Base-by-base conservation (phyloP, 2,113 vertebrate genomes). In the Onychostruthus taczanowskii region DNA sequence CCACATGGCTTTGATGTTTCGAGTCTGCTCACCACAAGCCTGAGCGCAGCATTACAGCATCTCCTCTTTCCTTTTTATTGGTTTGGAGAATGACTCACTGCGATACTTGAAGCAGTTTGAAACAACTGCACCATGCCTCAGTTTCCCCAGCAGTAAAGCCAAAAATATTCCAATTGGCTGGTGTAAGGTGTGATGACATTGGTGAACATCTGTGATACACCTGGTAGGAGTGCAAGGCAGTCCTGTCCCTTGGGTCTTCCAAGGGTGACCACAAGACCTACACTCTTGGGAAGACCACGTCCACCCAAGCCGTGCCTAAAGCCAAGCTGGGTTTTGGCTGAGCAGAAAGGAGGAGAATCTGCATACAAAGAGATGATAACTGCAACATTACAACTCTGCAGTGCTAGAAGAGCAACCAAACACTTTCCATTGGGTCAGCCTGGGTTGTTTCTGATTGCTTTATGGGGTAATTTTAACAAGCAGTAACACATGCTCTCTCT, bases 361-460 rank as follows among this genome's bases (percentile, higher is more conserved):
- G 1, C 35, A 9, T 0, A 9, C 3, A n/a, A 39, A 39, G 10
- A 27, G 46, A 74, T 7, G 58, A 28, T 50, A 47, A 75, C 13
- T 39, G 53, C 83, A 85, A 82, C 82, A 95, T 39, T 13, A 26
- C 37, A 63, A n/a, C 47, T 64, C 53, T 16, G 16, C 44, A 20
- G 72, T 28, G 87, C 62, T 23, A 88, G 47, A 27, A 94, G 93
- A 95, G 70, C 8, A 90, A 19, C 79, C 31, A 14, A 93, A 78
- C 39, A 11, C 94, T 86, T 90, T 49, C n/a, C 37, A 4, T 7
- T 61, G 69, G 61, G 61, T 53, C 12, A 91, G 17, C 44, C 39
- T 58, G 55, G 39, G 28, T 14, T 75, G 62, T 72, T 67, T 76
- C 28, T 73, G 23, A 33, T 26, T 39, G 24, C 24, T 61, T 35